These are phyloP conservation scores for Drosophila ustulata DNA, from an alignment of 2,888 invertebrate genomes.

Conservation along the genomic window DNA sequence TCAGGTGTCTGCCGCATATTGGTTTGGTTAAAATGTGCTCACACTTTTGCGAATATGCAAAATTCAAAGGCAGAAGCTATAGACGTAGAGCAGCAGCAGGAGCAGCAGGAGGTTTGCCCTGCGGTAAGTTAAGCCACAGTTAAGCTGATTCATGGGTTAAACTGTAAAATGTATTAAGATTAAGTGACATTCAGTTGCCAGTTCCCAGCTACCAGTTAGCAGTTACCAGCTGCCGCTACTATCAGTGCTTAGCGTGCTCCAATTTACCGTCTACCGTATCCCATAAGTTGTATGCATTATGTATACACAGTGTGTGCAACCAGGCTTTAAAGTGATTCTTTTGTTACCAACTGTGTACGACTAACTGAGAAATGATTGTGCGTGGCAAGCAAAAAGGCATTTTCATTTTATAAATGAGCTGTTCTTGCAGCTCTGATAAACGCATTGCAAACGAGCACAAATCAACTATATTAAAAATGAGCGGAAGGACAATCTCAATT, in stretches of 20 bases:
- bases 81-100: neutral
- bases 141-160: conserved; percentile 79
- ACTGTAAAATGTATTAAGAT: conserved; percentile 78
- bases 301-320: conserved; percentile 43
- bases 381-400: neutral
- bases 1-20: conserved; percentile 75
- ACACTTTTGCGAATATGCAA: conserved; percentile 47
- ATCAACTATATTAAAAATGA: neutral
- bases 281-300: conserved; percentile 43
- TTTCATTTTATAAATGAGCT: conserved; percentile 18
- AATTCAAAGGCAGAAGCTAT: conserved; percentile 25
- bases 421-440: neutral
- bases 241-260: conserved; percentile 30
- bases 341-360: conserved; percentile 43
- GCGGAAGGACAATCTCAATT: neutral
- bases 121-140: conserved; percentile 67
- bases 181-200: conserved; percentile 65
- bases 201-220: conserved; percentile 34
- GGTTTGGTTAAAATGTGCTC: conserved; percentile 70
- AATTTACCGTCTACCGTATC: neutral
- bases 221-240: conserved; percentile 26
- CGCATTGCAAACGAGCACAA: conserved; percentile 1
- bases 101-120: conserved; percentile 42
- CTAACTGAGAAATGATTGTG: conserved; percentile 35
- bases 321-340: conserved; percentile 41